Base-by-base conservation (phyloP, 2,888 invertebrate genomes). In the Brachyptera putata region DNA sequence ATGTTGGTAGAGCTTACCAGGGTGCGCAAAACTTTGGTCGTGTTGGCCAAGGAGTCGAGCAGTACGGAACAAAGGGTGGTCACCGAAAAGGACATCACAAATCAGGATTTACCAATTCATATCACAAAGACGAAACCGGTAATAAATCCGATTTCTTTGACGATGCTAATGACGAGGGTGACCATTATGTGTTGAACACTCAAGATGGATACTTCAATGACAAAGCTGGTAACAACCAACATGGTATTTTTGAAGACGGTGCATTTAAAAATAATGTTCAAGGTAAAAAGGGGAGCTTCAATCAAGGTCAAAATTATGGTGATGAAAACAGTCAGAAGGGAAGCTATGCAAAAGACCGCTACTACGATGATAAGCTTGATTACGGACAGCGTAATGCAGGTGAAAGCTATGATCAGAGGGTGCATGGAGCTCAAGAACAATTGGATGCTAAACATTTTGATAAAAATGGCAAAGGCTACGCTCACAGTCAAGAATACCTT, bases 121-220 rank as follows among this genome's bases (percentile, higher is more conserved):
- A 66, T 58, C 64, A 67, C 62, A 67, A 67, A 49, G 65, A 64
- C 48, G 67, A 67, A 41, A 61, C 66, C 1, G 67, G 66, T n/a
- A 65, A 66, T 37, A 67, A 66, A 16, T 64, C 65, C 1, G 61
- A 61, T 30, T 67, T 64, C 48, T 66, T 64, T 55, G 67, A 67
- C 49, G 65, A 67, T 37, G 60, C 62, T 1, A 62, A 59, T 22
- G 65, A 65, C 26, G 59, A 62, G 25, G 64, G 62, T 16, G 59
- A 49, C 4, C 64, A 64, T 37, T 64, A 49, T 39, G 9, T 41
- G 13, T 58, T 50, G 4, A 61, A 62, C 21, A 30, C 59, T 3
- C 49, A 53, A 21, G 61, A 46, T 55, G 62, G 61, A 5, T 22
- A 11, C 1, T 64, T 48, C 61, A 36, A 34, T 7, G 61, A 62